A percentile compares a stretch with the other conserved stretches of the same genome.
phyloP scores from a whole-genome alignment of 2,888 invertebrate genomes.

The Chorisops tibialis region DNA sequence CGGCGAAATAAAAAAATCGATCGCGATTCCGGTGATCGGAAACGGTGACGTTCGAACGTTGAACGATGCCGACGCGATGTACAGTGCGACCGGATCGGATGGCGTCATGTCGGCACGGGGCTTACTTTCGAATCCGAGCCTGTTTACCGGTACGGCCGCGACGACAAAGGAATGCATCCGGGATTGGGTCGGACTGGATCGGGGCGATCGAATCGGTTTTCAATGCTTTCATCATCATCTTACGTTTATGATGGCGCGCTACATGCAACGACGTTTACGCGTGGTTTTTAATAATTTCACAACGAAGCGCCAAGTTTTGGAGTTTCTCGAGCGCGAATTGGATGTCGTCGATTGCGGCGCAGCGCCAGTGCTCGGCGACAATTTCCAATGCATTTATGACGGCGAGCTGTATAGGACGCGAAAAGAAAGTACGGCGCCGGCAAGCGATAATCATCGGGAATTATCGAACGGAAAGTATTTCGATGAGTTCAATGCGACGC shows the following conservation, averaged over 20 bases:
- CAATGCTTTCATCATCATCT: slow-evolving; percentile 93
- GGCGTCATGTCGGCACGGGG: slow-evolving; percentile 94
- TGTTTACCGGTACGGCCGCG: slow-evolving; percentile 69
- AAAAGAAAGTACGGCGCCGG: too few species aligned
- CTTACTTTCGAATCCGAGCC: slow-evolving; percentile 83
- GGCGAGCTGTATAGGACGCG: too few species aligned
- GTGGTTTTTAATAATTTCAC: slow-evolving; percentile 74
- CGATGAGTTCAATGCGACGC: too few species aligned
- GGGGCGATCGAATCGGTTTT: slow-evolving; percentile 66
- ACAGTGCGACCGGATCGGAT: slow-evolving; percentile 64
- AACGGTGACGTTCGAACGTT: slow-evolving; percentile 85
- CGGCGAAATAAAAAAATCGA: slow-evolving; percentile 64
- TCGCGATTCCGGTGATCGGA: slow-evolving; percentile 81
- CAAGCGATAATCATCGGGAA: too few species aligned
- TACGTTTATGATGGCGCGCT: slow-evolving; percentile 89
- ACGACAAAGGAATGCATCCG: slow-evolving; percentile 77
- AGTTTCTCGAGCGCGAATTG: slow-evolving; percentile 61
- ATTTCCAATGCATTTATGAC: too few species aligned
- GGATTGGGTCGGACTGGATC: slow-evolving; percentile 74
- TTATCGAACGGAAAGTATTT: too few species aligned
- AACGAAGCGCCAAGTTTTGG: slow-evolving; percentile 64
- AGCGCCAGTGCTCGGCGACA: too few species aligned
- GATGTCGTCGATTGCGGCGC: too few species aligned
- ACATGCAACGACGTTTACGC: slow-evolving; percentile 69
- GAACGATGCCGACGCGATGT: slow-evolving; percentile 66